Conservation (phyloP, 2,113 vertebrate species). For the Tursiops truncatus region DNA sequence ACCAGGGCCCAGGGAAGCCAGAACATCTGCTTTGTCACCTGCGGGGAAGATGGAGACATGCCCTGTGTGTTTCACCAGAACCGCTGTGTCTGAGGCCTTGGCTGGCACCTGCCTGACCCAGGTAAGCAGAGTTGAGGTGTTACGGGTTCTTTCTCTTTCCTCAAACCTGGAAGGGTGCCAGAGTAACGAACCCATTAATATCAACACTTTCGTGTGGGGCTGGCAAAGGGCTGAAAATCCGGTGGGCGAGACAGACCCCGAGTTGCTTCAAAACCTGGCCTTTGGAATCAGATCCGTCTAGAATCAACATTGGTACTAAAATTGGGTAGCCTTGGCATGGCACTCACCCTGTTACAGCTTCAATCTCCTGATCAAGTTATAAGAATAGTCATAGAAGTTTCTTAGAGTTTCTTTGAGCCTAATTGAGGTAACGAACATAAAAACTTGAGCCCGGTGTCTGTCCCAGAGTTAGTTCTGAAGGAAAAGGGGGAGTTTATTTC, state of each 20-base stretch:
- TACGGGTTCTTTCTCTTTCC: not conserved
- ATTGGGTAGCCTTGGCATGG: accelerated
- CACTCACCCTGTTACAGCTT: too few species aligned
- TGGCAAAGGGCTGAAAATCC: too few species aligned
- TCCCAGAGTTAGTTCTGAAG: not conserved
- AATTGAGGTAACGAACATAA: not conserved
- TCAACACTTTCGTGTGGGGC: accelerated
- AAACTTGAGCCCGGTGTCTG: not conserved
- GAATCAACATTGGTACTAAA: too few species aligned
- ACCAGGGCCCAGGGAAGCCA: not conserved
- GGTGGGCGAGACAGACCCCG: accelerated
- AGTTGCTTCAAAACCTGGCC: accelerated
- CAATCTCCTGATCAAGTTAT: not conserved
- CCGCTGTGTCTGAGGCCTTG: not conserved
- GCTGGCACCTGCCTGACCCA: not conserved
- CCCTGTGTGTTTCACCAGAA: accelerated
- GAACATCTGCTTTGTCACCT: slow-evolving; percentile 61
- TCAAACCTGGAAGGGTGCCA: not conserved
- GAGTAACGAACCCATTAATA: not conserved
- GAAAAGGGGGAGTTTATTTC: not conserved
- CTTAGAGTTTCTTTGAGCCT: not conserved
- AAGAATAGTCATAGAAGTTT: not conserved
- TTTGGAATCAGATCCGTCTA: too few species aligned
- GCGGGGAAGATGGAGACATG: accelerated
- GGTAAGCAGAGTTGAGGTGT: not conserved